phyloP scores from a whole-genome alignment of 2,888 invertebrate species.

The Xestia ashworthii region DNA sequence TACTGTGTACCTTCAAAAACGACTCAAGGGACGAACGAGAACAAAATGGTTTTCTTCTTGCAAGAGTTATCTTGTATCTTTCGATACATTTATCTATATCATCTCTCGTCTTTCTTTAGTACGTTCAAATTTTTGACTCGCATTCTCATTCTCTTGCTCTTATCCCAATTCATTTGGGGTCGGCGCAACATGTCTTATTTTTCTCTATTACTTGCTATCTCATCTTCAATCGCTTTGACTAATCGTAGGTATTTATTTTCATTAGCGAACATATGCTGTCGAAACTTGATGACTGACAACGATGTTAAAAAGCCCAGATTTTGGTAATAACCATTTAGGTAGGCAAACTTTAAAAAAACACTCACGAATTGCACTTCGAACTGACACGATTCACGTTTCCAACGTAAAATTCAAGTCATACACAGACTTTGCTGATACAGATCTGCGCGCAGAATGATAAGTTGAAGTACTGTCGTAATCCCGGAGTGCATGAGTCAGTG shows the following conservation, averaged over 20 bases:
- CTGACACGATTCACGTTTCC: conserved; percentile 40
- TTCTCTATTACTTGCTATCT: too few relatives aligned
- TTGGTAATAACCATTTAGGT: background rate
- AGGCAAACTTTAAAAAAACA: background rate
- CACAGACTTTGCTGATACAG: conserved; percentile 51
- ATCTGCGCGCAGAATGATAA: conserved; percentile 66
- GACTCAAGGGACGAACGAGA: background rate
- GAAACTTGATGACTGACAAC: background rate
- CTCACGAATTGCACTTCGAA: conserved; percentile 17
- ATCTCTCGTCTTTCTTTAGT: too few relatives aligned
- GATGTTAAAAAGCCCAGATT: background rate
- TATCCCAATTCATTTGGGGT: too few relatives aligned
- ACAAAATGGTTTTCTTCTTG: too few relatives aligned
- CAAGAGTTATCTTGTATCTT: background rate
- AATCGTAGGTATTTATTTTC: background rate
- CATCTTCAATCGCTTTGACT: too few relatives aligned
- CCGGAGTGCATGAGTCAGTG: conserved; percentile 56
- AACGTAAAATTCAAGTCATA: conserved; percentile 53
- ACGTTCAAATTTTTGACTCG: too few relatives aligned
- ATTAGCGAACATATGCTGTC: background rate
- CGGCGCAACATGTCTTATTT: too few relatives aligned
- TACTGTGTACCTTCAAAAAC: background rate
- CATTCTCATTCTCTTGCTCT: too few relatives aligned
- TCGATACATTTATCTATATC: background rate
- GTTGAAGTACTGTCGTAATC: conserved; percentile 56